Evolutionary conservation across 2,888 invertebrate genomes (phyloP), one percentile per base, ranked within the genome.

Genomic region (Eutolmus rufibarbis): DNA sequence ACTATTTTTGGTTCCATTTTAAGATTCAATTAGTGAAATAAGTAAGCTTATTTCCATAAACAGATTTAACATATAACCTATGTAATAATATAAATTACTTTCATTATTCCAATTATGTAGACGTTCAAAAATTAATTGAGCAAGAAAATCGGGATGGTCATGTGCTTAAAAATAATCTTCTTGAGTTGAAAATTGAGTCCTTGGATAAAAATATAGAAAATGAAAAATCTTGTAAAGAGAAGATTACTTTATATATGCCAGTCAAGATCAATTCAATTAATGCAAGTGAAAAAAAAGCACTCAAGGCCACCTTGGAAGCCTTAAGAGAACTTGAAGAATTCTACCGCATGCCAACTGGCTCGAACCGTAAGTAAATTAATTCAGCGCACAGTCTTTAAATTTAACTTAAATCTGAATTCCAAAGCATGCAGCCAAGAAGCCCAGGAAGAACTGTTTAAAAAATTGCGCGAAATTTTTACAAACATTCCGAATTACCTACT

Each of bases 401-500:
- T 37, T 5, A 9, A 81, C 7, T 56, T 7, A 16, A n/a, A 28
- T 84, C 19, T 84, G 5, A 66, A 40, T 74, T 51, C 16, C 37
- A 23, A 9, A 91, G 91, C 89, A 37, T 89, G 89, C 81, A 87
- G 85, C 5, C 89, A 89, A 1, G 90, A 91, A 37, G 90, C 90
- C 3, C 92, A 92, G 57, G 87, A 90, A 5, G 89, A 88, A 8
- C 88, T 92, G 12, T 92, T 92, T 92, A 79, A 89, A 0, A 90
- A 91, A 51, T 90, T 92, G 89, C 91, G 91, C 2, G 86, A 88
- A 4, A 90, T 90, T 14, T 92, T 92, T 81, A 88, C 89, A 1
- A 90, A 91, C 46, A 90, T 91, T 1, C 92, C 92, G 4, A 92
- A 91, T 31, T 90, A 91, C 46, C 87, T 90, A 46, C 89, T 92